Conservation (phyloP, 1,140 invertebrate genomes). For the Leptinotarsa lineolata region DNA sequence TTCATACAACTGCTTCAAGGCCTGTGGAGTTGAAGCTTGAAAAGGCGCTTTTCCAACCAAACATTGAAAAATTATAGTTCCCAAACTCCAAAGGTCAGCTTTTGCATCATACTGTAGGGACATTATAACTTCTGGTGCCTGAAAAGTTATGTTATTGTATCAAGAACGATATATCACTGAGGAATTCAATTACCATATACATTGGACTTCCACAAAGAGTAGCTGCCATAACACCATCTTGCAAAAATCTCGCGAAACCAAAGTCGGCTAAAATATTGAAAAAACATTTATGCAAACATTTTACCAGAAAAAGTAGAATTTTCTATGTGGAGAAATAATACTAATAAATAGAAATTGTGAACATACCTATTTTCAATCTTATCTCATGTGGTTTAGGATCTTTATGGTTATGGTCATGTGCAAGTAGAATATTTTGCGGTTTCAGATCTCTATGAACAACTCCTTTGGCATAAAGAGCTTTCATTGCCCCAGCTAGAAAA, state of each 20-base stretch:
- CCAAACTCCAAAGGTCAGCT: conserved; percentile 98
- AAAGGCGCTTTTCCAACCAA: conserved; percentile 98
- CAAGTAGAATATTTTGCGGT: conserved; percentile 94
- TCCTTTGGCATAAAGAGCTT: conserved; percentile 92
- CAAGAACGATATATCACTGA: background rate
- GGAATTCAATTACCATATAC: conserved; percentile 86
- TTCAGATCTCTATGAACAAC: conserved; percentile 99
- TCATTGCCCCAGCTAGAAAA: conserved; percentile 87
- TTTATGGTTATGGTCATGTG: conserved; percentile 74
- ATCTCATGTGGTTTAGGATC: conserved; percentile 90
- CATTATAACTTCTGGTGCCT: conserved; percentile 99
- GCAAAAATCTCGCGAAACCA: conserved; percentile 97
- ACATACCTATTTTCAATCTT: conserved; percentile 88
- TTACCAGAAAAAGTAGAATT: no score
- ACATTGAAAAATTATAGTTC: conserved; percentile 99
- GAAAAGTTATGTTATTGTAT: conserved; percentile 41
- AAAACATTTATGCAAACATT: conserved; percentile 11
- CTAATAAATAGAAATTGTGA: no score
- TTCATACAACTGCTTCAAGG: conserved; percentile 96
- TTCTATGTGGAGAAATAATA: no score
- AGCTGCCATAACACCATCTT: conserved; percentile 99
- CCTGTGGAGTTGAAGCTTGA: conserved; percentile 97
- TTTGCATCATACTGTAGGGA: conserved; percentile 98
- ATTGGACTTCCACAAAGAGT: conserved; percentile 99
- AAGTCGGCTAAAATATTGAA: conserved; percentile 84